phyloP scores from a whole-genome alignment of 2,888 invertebrate genomes.

The Aphodius sticticus region DNA sequence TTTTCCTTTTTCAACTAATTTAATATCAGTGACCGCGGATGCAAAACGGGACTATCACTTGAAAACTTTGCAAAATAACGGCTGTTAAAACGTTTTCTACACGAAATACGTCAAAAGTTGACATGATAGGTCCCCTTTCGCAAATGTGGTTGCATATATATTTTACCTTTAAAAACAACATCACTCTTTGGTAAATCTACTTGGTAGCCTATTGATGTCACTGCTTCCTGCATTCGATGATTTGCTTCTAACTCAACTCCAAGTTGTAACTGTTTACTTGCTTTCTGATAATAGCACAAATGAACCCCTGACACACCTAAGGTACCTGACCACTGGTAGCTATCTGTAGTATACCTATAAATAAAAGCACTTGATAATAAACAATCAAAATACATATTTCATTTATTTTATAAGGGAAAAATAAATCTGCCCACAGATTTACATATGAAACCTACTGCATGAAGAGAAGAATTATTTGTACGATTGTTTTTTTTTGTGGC shows the following conservation, averaged over 20 bases:
- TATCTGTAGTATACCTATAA: slow-evolving; percentile 63
- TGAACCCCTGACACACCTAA: slow-evolving; percentile 84
- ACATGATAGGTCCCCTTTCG: not conserved
- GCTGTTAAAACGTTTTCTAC: not conserved
- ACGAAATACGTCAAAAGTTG: not conserved
- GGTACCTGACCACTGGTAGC: slow-evolving; percentile 75
- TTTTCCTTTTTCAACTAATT: not conserved
- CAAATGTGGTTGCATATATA: not conserved
- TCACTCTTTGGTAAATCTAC: slow-evolving; percentile 95
- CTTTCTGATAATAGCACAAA: slow-evolving; percentile 92
- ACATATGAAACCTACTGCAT: too few species aligned
- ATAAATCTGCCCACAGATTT: too few species aligned
- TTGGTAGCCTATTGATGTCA: slow-evolving; percentile 93
- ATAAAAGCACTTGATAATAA: slow-evolving; percentile 6
- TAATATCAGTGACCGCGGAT: not conserved
- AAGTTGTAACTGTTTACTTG: slow-evolving; percentile 89
- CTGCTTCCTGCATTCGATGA: slow-evolving; percentile 87
- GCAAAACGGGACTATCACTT: not conserved
- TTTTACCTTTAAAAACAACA: slow-evolving; percentile 87
- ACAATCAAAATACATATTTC: slow-evolving; percentile 9
- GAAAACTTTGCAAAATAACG: not conserved
- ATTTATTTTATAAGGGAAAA: too few species aligned
- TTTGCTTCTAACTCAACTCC: slow-evolving; percentile 97
- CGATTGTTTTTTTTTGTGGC: too few species aligned
- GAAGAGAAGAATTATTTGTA: too few species aligned